A percentile compares a stretch with the other conserved stretches of the same genome.
These are phyloP conservation scores for Gasterosteus aculeatus DNA, from an alignment of 2,113 vertebrate genomes.

Conservation along the genomic window DNA sequence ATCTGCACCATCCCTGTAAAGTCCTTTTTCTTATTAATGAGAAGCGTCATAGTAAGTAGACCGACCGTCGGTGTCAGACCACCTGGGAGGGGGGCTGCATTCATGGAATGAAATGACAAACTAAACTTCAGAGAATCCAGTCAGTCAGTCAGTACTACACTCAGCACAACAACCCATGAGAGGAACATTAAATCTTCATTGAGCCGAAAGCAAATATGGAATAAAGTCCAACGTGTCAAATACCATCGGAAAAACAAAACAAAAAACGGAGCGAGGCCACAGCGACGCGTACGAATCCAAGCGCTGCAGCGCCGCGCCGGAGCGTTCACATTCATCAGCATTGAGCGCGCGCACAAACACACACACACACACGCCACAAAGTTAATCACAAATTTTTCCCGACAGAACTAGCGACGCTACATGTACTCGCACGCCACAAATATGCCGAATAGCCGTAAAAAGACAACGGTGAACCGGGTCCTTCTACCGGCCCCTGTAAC, in stretches of 20 bases:
- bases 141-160: conserved; percentile 55
- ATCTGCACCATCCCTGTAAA: background rate
- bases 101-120: conserved; percentile 22
- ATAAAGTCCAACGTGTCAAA: conserved; percentile 20
- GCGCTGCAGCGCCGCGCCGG: conserved; percentile 52
- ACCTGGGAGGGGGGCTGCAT: conserved; percentile 6
- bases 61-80: conserved; percentile 33
- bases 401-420: conserved; percentile 36
- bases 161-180: conserved; percentile 52
- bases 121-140: background rate
- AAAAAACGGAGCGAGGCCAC: conserved; percentile 33
- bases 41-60: conserved; percentile 35
- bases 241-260: background rate
- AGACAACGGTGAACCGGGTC: conserved; percentile 35
- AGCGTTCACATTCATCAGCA: conserved; percentile 61
- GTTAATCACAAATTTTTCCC: conserved; percentile 26
- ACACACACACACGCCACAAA: conserved; percentile 17
- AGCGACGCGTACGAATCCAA: conserved; percentile 44
- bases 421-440: conserved; percentile 18
- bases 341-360: conserved; percentile 14
- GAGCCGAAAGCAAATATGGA: conserved; percentile 24
- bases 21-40: conserved; percentile 13
- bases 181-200: conserved; percentile 42
- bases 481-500: conserved; percentile 16
- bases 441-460: conserved; percentile 49